Percentiles rank a stretch among this genome's conserved stretches.
These are phyloP conservation scores for Eristalis intricaria DNA, from an alignment of 2,888 invertebrate species.

Conservation along the genomic window DNA sequence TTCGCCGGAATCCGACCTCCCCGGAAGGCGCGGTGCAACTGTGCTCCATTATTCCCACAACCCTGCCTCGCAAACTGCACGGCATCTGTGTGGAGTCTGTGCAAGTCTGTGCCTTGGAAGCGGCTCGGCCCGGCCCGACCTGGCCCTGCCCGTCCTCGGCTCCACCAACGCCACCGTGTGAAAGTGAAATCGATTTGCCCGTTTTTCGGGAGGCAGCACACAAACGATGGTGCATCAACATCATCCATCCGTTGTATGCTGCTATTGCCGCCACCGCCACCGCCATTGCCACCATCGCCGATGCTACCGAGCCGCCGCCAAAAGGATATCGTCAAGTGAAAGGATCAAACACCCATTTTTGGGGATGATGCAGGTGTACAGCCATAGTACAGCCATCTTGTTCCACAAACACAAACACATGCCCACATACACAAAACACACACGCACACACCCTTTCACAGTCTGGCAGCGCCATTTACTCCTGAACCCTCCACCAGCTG, in stretches of 20 bases:
- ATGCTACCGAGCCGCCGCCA: slow-evolving; percentile 63
- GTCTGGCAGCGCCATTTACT: slow-evolving; percentile 43
- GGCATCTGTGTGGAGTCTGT: slow-evolving; percentile 20
- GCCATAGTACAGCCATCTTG: slow-evolving; percentile 69
- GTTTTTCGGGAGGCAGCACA: slow-evolving; percentile 68
- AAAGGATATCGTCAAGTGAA: slow-evolving; percentile 72
- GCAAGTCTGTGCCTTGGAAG: slow-evolving; percentile 61
- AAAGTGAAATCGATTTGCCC: slow-evolving; percentile 72
- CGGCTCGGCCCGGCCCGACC: not conserved
- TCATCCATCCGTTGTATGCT: slow-evolving; percentile 47
- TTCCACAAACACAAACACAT: slow-evolving; percentile 36
- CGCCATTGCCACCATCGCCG: slow-evolving; percentile 1
- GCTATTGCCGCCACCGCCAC: slow-evolving; percentile 57
- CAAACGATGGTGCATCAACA: slow-evolving; percentile 53
- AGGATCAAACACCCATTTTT: slow-evolving; percentile 64
- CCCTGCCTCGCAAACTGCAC: slow-evolving; percentile 20
- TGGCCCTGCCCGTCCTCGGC: not conserved
- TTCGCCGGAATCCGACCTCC: not conserved
- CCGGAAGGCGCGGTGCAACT: slow-evolving; percentile 38
- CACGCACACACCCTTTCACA: slow-evolving; percentile 1
- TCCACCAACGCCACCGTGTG: slow-evolving; percentile 23
- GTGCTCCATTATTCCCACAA: slow-evolving; percentile 18
- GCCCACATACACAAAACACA: slow-evolving; percentile 5
- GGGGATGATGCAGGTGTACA: slow-evolving; percentile 61
- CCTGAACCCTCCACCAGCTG: slow-evolving; percentile 1